Evolutionary conservation across 1,140 invertebrate genomes (phyloP), one percentile per base, ranked within the genome.

Genomic region (Belonocnema kinseyi): DNA sequence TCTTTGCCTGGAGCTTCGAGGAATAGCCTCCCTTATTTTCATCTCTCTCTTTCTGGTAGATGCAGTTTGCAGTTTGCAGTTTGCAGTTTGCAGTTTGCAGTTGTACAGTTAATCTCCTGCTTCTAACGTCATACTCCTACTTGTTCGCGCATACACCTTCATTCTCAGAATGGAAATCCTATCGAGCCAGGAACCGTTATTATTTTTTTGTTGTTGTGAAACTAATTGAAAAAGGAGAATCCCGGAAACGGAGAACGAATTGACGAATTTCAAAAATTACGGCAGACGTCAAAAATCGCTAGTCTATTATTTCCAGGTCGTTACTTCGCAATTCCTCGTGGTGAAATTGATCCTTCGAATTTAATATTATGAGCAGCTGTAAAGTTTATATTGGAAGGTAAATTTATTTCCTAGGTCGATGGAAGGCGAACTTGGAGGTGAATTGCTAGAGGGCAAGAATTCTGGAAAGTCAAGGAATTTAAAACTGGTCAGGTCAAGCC

Each of bases 51-150:
- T 16, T 66, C 58, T 56, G 10, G 26, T 66, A 21, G 26, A n/a
- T n/a, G 17, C 56, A 40, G 13, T 33, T 66, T 66, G 33, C 33
- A 40, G 61, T 33, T 66, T 66, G 46, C 61, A 66, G 61, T 66
- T 66, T 66, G 33, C 33, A 40, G 61, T 33, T 66, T n/a, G 17
- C 56, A 40, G 13, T 33, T 66, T 66, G 33, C 33, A 40, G 61
- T 33, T 66, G n/a, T 66, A 66, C 61, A 66, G 61, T 66, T 66
- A 66, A 66, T 66, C 61, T 66, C 21, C 33, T 66, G 33, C 61
- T 66, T 16, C 13, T 66, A 33, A 46, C 40, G 40, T 46, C 40
- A 46, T 66, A 26, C 26, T 16, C 26, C 26, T 33, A 66, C 33
- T 26, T 14, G n/a, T 33, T 66, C 26, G 21, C 14, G 40, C 61